Base-by-base conservation (phyloP, 2,888 invertebrate species). In the Spialia ferax region DNA sequence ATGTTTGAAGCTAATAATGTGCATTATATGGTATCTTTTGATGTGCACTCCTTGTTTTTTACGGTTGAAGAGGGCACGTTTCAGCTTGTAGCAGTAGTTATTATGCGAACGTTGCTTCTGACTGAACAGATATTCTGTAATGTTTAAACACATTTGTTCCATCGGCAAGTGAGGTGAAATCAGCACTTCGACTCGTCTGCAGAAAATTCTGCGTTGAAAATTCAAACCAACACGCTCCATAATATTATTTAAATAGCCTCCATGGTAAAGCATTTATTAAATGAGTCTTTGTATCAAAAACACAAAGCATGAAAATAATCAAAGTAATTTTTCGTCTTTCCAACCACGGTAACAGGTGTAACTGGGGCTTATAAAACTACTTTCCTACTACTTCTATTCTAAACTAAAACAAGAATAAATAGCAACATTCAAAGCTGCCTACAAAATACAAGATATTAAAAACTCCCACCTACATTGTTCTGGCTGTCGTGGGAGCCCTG, bases 371-470 rank as follows among this genome's bases (percentile, higher is more conserved):
- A n/a, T n/a, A n/a, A n/a, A n/a, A n/a, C 42, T 42, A 15, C 18
- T 48, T 7, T 48, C 48, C 48, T n/a, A 42, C 6, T 22, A 54
- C 23, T 23, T 10, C 22, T 13, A 11, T n/a, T n/a, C n/a, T n/a
- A 54, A 54, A 54, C 38, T 23, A 56, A 26, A 23, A 1, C 8
- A n/a, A 26, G 8, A 54, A 26, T 7, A 54, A 29, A 29, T 29
- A 26, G 20, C 20, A 52, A 55, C 20, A 56, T 52, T 38, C 4
- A 29, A 4, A 22, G 20, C 7, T 48, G 52, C 5, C 23, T 20
- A 35, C 32, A 64, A 50, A 64, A 35, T 48, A 35, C 48, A 38
- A 26, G 50, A 65, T 65, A 65, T 65, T 59, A 64, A 64, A 64
- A 64, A 23, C 56, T 48, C 32, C 45, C 10, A 48, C 48, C 35